Conservation (phyloP, 2,113 vertebrate species). For the Himantopus leucocephalus region DNA sequence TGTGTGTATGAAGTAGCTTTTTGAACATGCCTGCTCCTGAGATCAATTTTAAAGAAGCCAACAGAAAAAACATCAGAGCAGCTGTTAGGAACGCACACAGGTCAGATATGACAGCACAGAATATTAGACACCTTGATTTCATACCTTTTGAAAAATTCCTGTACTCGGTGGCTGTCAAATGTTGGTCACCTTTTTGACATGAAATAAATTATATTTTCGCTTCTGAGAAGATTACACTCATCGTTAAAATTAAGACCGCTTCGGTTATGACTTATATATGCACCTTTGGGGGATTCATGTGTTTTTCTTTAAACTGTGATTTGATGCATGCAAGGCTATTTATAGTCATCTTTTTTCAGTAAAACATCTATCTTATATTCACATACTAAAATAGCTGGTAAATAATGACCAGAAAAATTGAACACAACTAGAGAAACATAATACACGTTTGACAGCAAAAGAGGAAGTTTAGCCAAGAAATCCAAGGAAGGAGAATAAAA, state of each 20-base stretch:
- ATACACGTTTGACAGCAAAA: constrained; percentile 4
- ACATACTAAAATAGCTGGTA: not conserved
- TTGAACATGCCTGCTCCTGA: not conserved
- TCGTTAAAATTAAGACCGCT: not conserved
- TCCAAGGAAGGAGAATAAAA: not conserved
- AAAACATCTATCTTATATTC: not conserved
- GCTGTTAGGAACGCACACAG: not conserved
- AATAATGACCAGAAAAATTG: not conserved
- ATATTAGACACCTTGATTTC: not conserved
- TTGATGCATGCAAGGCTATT: not conserved
- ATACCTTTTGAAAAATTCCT: not conserved
- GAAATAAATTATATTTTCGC: constrained; percentile 21
- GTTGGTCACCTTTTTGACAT: not conserved
- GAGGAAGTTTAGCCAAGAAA: not conserved
- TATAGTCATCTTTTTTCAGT: not conserved
- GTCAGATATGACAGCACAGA: not conserved
- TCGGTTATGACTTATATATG: not conserved
- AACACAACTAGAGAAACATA: not conserved
- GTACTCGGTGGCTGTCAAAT: not conserved
- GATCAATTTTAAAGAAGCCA: not conserved
- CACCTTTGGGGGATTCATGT: not conserved
- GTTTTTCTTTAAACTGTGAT: not conserved
- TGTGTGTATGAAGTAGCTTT: not conserved
- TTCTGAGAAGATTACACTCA: not conserved
- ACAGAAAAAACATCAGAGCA: not conserved